Percentiles rank a stretch among this genome's conserved stretches.
These are phyloP conservation scores for Chondrilla cf. caribensis DNA, from an alignment of 37 sponge, comb jelly and placozoan species.

Conservation along the genomic window DNA sequence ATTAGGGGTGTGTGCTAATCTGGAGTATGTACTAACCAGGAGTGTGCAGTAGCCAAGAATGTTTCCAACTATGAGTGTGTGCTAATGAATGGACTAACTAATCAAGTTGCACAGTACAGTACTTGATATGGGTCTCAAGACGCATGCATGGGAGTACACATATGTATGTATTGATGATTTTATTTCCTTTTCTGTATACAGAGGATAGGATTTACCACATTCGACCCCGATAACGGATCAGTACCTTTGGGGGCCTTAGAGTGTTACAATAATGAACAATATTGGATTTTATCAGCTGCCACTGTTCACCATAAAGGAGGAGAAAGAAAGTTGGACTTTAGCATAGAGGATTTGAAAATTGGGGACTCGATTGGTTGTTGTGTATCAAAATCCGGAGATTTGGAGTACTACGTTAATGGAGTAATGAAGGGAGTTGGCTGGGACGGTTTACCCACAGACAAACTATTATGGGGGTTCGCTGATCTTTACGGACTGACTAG, in stretches of 20 bases:
- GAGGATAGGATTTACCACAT: conserved; percentile 72
- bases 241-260: conserved; percentile 82
- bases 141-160: too few relatives aligned
- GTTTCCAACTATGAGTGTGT: too few relatives aligned
- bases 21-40: too few relatives aligned
- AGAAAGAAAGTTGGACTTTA: conserved; percentile 74
- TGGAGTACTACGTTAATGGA: conserved; percentile 74
- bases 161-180: too few relatives aligned
- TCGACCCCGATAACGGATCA: conserved; percentile 49
- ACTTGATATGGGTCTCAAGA: too few relatives aligned
- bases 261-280: conserved; percentile 67
- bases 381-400: conserved; percentile 68
- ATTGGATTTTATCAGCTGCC: conserved; percentile 88
- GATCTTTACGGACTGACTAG: conserved; percentile 85
- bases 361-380: conserved; percentile 72
- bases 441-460: conserved; percentile 63
- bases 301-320: conserved; percentile 80
- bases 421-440: conserved; percentile 69
- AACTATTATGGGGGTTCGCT: conserved; percentile 80
- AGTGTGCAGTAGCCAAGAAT: too few relatives aligned
- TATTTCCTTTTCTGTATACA: conserved; percentile 19
- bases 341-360: conserved; percentile 60
- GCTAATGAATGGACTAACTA: too few relatives aligned
- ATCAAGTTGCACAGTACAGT: too few relatives aligned
- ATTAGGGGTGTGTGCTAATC: too few relatives aligned